Evolutionary conservation across 2,113 vertebrate genomes (phyloP).

Genomic region (Pitta sordida): DNA sequence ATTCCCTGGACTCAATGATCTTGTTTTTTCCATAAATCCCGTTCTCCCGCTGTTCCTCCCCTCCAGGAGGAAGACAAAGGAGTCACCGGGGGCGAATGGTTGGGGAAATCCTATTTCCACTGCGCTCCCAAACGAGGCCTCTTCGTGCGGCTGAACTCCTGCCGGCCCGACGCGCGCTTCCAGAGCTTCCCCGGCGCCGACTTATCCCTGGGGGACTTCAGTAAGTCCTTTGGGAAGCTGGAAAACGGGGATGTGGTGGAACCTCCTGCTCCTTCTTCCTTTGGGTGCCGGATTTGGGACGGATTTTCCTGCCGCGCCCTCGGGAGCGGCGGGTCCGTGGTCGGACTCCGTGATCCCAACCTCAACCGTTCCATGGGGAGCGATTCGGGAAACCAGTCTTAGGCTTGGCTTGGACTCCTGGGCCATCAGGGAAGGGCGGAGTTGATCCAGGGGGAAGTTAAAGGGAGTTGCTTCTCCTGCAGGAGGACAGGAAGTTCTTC

Average conservation of each 20-base stretch:
- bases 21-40: background rate
- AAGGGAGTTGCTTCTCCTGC: background rate
- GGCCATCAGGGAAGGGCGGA: background rate
- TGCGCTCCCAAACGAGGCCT: conserved; percentile 74
- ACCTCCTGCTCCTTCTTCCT: rapidly evolving
- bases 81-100: conserved; percentile 73
- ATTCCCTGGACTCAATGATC: background rate
- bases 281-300: background rate
- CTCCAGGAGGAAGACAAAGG: conserved; percentile 78
- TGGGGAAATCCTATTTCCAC: conserved; percentile 59
- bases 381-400: too few relatives aligned
- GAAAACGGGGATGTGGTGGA: rapidly evolving
- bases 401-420: background rate
- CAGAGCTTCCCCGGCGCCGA: background rate
- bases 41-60: background rate
- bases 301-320: background rate
- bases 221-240: background rate
- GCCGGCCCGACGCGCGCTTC: conserved; percentile 78
- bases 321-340: background rate
- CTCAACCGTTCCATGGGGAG: background rate
- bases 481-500: conserved; percentile 13
- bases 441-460: background rate
- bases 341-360: background rate
- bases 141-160: conserved; percentile 78
- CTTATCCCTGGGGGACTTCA: background rate